phyloP scores from a whole-genome alignment of 2,888 invertebrate genomes.

The Rhagium mordax region DNA sequence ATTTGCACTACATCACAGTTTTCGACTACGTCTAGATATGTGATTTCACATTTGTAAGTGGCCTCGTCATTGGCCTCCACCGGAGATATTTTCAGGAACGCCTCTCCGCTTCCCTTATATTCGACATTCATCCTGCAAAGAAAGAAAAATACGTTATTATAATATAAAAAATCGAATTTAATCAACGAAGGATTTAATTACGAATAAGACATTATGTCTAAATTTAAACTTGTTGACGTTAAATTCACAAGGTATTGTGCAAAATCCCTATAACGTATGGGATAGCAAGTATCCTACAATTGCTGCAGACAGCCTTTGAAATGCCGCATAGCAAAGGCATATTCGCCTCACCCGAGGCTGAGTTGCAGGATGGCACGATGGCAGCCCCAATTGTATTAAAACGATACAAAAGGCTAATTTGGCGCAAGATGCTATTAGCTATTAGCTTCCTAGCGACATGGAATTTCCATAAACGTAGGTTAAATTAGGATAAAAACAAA shows the following conservation, averaged over 20 bases:
- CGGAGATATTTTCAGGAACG: slow-evolving; percentile 79
- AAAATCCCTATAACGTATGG: slow-evolving; percentile 7
- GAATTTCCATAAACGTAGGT: neutral
- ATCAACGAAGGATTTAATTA: neutral
- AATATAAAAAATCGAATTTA: neutral
- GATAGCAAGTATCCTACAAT: slow-evolving; percentile 9
- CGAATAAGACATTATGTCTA: neutral
- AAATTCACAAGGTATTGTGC: neutral
- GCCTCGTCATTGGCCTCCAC: slow-evolving; percentile 84
- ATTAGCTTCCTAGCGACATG: neutral
- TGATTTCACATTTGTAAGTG: slow-evolving; percentile 87
- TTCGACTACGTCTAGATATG: slow-evolving; percentile 84
- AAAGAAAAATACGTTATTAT: too few relatives aligned
- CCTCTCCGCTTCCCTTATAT: slow-evolving; percentile 77
- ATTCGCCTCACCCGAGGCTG: slow-evolving; percentile 6
- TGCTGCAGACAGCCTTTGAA: neutral
- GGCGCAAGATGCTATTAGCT: slow-evolving; percentile 24
- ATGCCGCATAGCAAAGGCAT: slow-evolving; percentile 2
- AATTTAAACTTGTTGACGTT: neutral
- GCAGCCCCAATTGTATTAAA: slow-evolving; percentile 19
- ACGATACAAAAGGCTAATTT: slow-evolving; percentile 27
- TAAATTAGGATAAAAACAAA: too few relatives aligned
- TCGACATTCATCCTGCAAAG: slow-evolving; percentile 80
- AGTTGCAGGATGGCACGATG: slow-evolving; percentile 10
- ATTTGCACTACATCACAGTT: slow-evolving; percentile 87